Conservation (phyloP, 2,888 invertebrate genomes). For the Tetragnatha montana region DNA sequence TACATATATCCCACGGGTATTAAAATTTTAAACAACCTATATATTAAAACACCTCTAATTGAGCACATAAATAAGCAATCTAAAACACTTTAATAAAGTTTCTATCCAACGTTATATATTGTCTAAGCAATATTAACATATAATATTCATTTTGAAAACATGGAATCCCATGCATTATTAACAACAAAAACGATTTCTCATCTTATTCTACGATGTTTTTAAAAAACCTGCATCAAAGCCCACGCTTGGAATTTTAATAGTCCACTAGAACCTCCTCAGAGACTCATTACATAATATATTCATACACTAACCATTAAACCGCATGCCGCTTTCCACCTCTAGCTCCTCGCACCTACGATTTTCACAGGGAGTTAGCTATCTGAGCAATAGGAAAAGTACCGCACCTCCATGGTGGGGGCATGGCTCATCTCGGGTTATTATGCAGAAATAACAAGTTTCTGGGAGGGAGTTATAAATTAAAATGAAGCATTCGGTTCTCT, state of each 20-base stretch:
- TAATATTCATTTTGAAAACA: too few species aligned
- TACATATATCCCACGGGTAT: too few species aligned
- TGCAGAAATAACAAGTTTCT: conserved; percentile 9
- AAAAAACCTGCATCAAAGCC: not conserved
- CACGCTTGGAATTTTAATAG: not conserved
- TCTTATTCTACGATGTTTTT: too few species aligned
- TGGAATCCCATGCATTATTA: too few species aligned
- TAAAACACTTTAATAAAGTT: too few species aligned
- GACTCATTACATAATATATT: not conserved
- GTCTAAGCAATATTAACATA: too few species aligned
- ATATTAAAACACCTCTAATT: too few species aligned
- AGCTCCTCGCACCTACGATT: not conserved
- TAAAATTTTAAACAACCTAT: too few species aligned
- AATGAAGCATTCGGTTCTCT: conserved; percentile 51
- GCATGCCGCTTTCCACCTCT: not conserved
- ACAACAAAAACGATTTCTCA: too few species aligned
- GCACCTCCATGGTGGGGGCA: not conserved
- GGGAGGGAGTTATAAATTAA: conserved; percentile 49
- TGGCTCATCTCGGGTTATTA: conserved; percentile 8
- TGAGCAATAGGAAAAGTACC: not conserved
- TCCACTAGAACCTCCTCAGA: not conserved
- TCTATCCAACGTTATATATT: too few species aligned
- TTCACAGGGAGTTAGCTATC: not conserved
- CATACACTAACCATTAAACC: not conserved
- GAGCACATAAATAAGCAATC: too few species aligned